A percentile compares a stretch with the other conserved stretches of the same genome.
phyloP scores from a whole-genome alignment of 2,797 vertebrate species.

The Gymnocypris eckloni region DNA sequence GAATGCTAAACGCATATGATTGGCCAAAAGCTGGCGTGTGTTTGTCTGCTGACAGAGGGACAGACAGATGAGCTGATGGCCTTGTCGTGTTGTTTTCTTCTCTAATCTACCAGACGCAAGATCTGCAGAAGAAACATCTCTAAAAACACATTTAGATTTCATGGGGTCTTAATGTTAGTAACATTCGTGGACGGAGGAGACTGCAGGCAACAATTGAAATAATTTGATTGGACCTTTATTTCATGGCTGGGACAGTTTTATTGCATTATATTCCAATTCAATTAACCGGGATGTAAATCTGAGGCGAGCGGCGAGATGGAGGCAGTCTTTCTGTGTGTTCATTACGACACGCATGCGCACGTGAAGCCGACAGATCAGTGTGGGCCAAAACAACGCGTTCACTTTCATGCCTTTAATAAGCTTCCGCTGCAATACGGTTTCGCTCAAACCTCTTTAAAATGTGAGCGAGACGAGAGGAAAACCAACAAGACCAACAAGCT shows the following conservation, averaged over 20 bases:
- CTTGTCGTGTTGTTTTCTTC: neutral
- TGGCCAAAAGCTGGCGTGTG: neutral
- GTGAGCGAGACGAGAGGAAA: neutral
- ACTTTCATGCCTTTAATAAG: neutral
- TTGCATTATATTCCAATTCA: constrained; percentile 36
- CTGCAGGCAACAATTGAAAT: constrained; percentile 23
- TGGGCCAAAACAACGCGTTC: neutral
- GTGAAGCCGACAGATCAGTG: neutral
- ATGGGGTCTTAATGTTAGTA: neutral
- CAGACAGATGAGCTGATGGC: neutral
- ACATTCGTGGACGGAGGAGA: neutral
- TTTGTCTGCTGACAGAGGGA: neutral
- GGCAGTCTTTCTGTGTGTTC: neutral
- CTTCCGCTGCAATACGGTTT: neutral
- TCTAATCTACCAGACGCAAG: neutral
- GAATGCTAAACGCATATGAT: neutral
- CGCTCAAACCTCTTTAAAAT: neutral
- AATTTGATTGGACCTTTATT: constrained; percentile 37
- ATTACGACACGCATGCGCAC: too few relatives aligned
- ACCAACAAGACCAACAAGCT: neutral
- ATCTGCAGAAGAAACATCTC: neutral
- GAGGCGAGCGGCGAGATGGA: neutral
- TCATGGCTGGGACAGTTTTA: constrained; percentile 33
- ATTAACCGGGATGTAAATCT: constrained; percentile 30
- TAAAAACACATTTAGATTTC: neutral